Base-by-base conservation (phyloP, 2,888 invertebrate species). In the Arge pagana region DNA sequence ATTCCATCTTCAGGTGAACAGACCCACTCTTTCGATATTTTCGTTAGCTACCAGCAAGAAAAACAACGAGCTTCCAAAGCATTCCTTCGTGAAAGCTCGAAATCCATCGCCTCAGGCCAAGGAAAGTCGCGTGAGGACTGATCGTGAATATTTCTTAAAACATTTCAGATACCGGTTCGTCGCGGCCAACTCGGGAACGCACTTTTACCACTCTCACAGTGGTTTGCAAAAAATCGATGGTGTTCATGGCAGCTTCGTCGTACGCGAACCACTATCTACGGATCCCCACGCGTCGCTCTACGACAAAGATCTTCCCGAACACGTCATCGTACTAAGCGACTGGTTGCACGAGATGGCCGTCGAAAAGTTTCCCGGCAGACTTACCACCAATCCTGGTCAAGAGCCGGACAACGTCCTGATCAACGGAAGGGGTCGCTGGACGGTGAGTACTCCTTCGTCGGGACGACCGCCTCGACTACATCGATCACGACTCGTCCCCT, bases 21-120 rank as follows among this genome's bases (percentile, higher is more conserved):
- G n/a, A n/a, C n/a, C n/a, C n/a, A n/a, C n/a, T n/a, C n/a, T 53
- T 53, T 40, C 30, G n/a, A n/a, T n/a, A n/a, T n/a, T n/a, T n/a
- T n/a, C n/a, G n/a, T n/a, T n/a, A n/a, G n/a, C n/a, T n/a, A n/a
- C n/a, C n/a, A n/a, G n/a, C n/a, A n/a, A n/a, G n/a, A n/a, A n/a
- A n/a, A n/a, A n/a, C n/a, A 13, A 37, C n/a, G n/a, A 21, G 13
- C 4, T 8, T 18, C 1, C 16, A 50, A 18, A 15, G 48, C 24
- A 16, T 2, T 91, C 91, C 73, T 89, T 90, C 80, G 91, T 89
- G 87, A 82, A 84, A 61, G 82, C 81, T 21, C 87, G 85, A 59
- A 89, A 90, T 68, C 84, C 89, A 15, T 91, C 91, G 59, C 91
- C 90, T 16, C 90, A 91, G 74, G 91, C 90, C 81, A 91, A 89